Evolutionary conservation across 23 tunicate species (phyloP).

Genomic region (Ascidia mentula): DNA sequence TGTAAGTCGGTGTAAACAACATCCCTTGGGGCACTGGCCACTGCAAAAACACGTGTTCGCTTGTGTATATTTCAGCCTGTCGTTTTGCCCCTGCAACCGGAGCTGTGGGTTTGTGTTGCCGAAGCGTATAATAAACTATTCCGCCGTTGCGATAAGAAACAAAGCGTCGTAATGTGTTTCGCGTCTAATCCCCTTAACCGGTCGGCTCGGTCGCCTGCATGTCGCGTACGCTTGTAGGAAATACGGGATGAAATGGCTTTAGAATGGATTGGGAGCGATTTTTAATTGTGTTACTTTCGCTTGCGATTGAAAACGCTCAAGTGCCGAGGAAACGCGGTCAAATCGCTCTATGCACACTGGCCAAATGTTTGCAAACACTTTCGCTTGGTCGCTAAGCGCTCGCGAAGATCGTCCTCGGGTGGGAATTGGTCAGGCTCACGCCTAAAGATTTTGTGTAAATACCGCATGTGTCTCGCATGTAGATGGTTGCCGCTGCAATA

Average conservation of each 20-base stretch:
- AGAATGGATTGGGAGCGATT: neutral
- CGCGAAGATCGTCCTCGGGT: neutral
- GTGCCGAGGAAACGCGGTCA: slow-evolving; percentile 1
- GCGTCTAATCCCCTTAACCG: slow-evolving; percentile 1
- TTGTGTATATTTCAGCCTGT: neutral
- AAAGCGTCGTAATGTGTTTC: neutral
- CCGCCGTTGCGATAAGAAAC: too few relatives aligned
- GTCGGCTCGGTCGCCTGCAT: neutral
- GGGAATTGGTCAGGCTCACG: neutral
- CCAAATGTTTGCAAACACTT: slow-evolving; percentile 1
- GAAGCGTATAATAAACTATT: too few relatives aligned
- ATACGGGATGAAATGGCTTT: slow-evolving; percentile 8
- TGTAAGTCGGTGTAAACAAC: neutral
- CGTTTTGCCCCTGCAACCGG: too few relatives aligned
- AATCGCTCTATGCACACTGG: neutral
- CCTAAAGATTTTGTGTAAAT: neutral
- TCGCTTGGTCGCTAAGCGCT: neutral
- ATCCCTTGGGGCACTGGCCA: neutral
- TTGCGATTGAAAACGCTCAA: slow-evolving; percentile 1
- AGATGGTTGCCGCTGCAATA: too few relatives aligned
- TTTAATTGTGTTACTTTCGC: slow-evolving; percentile 5
- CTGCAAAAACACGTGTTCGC: neutral
- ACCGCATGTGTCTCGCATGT: too few relatives aligned
- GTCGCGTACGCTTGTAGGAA: slow-evolving; percentile 7
- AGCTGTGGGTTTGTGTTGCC: too few relatives aligned